These are phyloP conservation scores for Sebastes cheni DNA, from an alignment of 2,797 vertebrate species.

Conservation along the genomic window DNA sequence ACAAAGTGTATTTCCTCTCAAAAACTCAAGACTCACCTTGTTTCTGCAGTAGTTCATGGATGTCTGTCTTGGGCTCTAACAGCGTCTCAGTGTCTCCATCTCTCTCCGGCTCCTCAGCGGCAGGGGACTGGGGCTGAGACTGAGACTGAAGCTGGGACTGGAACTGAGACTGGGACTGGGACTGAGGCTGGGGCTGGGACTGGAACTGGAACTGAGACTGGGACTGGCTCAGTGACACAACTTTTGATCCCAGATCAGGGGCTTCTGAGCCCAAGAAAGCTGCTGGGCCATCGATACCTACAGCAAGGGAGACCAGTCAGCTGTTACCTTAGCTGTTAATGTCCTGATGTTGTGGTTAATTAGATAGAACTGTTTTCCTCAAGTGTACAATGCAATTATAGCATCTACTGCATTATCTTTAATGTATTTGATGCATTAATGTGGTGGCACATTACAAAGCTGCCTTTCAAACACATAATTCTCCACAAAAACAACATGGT, in stretches of 20 bases:
- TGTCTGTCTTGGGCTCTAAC: constrained; percentile 84
- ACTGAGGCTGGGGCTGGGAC: constrained; percentile 70
- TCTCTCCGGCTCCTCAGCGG: constrained; percentile 77
- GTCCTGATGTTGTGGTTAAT: not conserved
- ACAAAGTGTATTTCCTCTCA: not conserved
- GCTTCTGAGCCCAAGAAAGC: constrained; percentile 85
- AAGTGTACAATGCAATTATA: too few relatives aligned
- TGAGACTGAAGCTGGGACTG: constrained; percentile 31
- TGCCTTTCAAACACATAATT: too few relatives aligned
- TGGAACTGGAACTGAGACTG: constrained; percentile 45
- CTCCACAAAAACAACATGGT: not conserved
- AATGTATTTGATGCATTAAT: too few relatives aligned
- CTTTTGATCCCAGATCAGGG: constrained; percentile 80
- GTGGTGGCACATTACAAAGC: too few relatives aligned
- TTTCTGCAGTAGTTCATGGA: constrained; percentile 91
- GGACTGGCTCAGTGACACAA: constrained; percentile 80
- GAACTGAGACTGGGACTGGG: constrained; percentile 49
- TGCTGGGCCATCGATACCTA: constrained; percentile 93
- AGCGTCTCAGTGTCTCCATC: constrained; percentile 79
- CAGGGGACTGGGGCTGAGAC: constrained; percentile 68
- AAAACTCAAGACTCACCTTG: constrained; percentile 80
- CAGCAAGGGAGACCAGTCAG: not conserved
- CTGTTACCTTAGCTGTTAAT: not conserved
- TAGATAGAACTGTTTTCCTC: too few relatives aligned
- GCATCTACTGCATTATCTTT: rapidly evolving